These are phyloP conservation scores for Perizoma affinitatum DNA, from an alignment of 2,888 invertebrate species.

Conservation along the genomic window DNA sequence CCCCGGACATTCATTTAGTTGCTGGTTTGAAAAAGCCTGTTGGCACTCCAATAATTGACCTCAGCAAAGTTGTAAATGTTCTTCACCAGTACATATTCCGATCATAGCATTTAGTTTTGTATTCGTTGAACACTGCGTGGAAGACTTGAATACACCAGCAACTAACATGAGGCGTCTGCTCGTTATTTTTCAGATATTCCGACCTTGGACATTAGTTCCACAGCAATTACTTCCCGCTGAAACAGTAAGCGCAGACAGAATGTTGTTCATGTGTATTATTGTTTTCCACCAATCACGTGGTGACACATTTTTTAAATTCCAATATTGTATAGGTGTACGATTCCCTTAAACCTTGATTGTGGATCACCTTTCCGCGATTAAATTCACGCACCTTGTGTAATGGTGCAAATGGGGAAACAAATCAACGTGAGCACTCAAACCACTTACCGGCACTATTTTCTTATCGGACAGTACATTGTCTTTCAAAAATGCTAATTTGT, in stretches of 20 bases:
- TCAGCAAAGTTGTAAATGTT: constrained; percentile 10
- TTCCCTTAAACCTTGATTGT: constrained; percentile 53
- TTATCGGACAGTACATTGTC: constrained; percentile 58
- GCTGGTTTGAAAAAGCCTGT: constrained; percentile 59
- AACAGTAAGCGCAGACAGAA: constrained; percentile 81
- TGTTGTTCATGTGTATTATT: constrained; percentile 81
- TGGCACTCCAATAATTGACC: constrained; percentile 6
- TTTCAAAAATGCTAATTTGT: constrained; percentile 66
- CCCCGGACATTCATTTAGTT: constrained; percentile 57
- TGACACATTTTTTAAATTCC: constrained; percentile 60
- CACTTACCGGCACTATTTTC: constrained; percentile 63
- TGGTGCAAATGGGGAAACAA: constrained; percentile 40
- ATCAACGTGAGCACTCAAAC: constrained; percentile 65
- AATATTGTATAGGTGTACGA: constrained; percentile 53
- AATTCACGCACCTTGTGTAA: constrained; percentile 36
- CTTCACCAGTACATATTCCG: constrained; percentile 3
- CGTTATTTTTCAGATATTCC: constrained; percentile 83
- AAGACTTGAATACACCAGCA: constrained; percentile 67
- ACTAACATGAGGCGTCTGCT: constrained; percentile 77
- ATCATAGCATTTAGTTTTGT: constrained; percentile 22
- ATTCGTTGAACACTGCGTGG: constrained; percentile 48
- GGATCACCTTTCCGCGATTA: constrained; percentile 58
- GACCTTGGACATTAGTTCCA: constrained; percentile 82
- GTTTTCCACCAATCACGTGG: constrained; percentile 76
- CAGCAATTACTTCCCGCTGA: constrained; percentile 76